phyloP scores from a whole-genome alignment of 2,888 invertebrate species.

The Ctenicera cuprea region DNA sequence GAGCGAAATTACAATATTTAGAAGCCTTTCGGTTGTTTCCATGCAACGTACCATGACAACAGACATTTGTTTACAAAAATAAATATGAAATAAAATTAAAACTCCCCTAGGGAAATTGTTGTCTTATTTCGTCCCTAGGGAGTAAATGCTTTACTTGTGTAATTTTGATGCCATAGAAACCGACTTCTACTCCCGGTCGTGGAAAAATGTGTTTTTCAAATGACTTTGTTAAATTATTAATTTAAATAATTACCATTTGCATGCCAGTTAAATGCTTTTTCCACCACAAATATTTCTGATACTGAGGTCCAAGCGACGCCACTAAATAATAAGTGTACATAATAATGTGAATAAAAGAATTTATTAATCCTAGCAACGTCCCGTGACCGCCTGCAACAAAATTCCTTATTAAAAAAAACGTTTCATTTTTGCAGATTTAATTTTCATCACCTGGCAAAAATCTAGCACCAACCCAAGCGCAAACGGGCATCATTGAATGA shows the following conservation, averaged over 20 bases:
- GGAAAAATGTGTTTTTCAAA: too few species aligned
- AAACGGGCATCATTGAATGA: constrained; percentile 77
- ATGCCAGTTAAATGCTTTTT: constrained; percentile 93
- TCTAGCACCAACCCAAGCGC: constrained; percentile 75
- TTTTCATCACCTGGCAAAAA: constrained; percentile 73
- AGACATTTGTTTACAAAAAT: too few species aligned
- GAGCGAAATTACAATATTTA: too few species aligned
- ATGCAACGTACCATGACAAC: too few species aligned
- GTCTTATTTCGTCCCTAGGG: too few species aligned
- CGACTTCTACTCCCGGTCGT: too few species aligned
- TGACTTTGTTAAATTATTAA: too few species aligned
- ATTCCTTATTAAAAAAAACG: neutral
- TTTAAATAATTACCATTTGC: constrained; percentile 83
- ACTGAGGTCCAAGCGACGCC: constrained; percentile 90
- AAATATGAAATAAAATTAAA: too few species aligned
- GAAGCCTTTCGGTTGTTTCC: too few species aligned
- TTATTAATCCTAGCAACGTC: constrained; percentile 86
- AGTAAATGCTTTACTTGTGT: too few species aligned
- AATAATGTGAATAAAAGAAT: constrained; percentile 95
- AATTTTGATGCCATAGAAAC: too few species aligned
- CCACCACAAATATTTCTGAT: constrained; percentile 94
- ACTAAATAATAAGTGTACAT: constrained; percentile 96
- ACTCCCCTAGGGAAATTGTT: too few species aligned
- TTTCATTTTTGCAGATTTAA: neutral
- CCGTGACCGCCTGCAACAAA: constrained; percentile 83